These are phyloP conservation scores for Neopipo cinnamomea DNA, from an alignment of 2,113 vertebrate species.

Conservation along the genomic window DNA sequence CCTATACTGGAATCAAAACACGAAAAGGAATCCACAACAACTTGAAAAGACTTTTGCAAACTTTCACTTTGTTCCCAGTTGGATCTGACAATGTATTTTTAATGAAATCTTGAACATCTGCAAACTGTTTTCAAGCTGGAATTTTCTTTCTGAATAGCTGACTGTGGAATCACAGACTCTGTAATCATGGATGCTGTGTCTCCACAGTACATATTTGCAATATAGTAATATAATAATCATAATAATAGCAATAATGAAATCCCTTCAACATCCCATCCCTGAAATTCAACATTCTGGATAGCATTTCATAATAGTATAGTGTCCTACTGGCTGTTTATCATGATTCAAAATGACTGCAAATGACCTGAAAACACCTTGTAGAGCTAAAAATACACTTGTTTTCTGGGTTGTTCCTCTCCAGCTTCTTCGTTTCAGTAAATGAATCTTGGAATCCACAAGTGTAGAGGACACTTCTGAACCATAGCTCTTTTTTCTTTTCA, in stretches of 20 bases:
- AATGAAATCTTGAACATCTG: constrained; percentile 58
- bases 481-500: not conserved
- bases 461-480: not conserved
- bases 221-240: constrained; percentile 46
- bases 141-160: constrained; percentile 43
- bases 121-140: constrained; percentile 45
- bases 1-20: not conserved
- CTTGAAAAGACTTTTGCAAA: constrained; percentile 29
- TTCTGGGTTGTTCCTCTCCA: not conserved
- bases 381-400: not conserved
- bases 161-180: constrained; percentile 13
- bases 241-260: constrained; percentile 52
- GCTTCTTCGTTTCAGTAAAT: not conserved
- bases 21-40: not conserved
- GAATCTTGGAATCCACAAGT: not conserved
- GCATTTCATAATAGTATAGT: not conserved
- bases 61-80: constrained; percentile 34
- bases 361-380: not conserved
- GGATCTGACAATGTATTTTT: constrained; percentile 32
- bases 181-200: constrained; percentile 43
- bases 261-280: not conserved
- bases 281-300: not conserved
- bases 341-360: not conserved
- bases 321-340: not conserved
- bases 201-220: constrained; percentile 41